phyloP scores from a whole-genome alignment of 2,113 vertebrate genomes.

The Sorex fumeus region DNA sequence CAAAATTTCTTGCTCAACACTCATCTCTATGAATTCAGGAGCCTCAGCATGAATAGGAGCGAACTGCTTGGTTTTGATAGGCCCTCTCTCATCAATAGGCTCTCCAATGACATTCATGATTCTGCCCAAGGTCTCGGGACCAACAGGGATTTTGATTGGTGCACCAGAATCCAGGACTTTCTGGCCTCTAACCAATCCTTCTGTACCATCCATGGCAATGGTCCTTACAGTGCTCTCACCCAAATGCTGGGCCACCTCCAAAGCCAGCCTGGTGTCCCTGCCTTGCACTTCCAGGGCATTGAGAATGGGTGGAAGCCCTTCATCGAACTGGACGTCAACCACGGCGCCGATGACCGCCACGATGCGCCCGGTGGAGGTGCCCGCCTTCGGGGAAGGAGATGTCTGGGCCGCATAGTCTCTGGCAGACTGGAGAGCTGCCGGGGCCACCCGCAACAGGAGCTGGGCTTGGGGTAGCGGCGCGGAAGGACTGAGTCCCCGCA shows the following conservation, averaged over 20 bases:
- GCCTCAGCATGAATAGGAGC: slow-evolving; percentile 98
- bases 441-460: no score
- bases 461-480: no score
- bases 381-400: no score
- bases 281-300: no score
- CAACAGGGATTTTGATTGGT: slow-evolving; percentile 98
- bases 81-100: slow-evolving; percentile 98
- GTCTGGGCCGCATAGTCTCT: no score
- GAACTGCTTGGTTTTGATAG: slow-evolving; percentile 97
- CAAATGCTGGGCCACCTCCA: slow-evolving; percentile 98
- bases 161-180: slow-evolving; percentile 96
- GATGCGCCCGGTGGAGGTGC: no score
- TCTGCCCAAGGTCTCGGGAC: slow-evolving; percentile 97
- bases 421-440: no score
- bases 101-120: no score
- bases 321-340: no score
- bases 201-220: slow-evolving; percentile 98
- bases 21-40: slow-evolving; percentile 98
- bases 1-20: slow-evolving; percentile 99
- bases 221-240: slow-evolving; percentile 98
- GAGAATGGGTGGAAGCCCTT: no score
- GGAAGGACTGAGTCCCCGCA: no score
- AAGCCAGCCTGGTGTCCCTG: slow-evolving; percentile 94
- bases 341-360: no score
- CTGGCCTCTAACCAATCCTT: slow-evolving; percentile 98